phyloP scores from a whole-genome alignment of 2,888 invertebrate species.

The Physocephala rufipes region DNA sequence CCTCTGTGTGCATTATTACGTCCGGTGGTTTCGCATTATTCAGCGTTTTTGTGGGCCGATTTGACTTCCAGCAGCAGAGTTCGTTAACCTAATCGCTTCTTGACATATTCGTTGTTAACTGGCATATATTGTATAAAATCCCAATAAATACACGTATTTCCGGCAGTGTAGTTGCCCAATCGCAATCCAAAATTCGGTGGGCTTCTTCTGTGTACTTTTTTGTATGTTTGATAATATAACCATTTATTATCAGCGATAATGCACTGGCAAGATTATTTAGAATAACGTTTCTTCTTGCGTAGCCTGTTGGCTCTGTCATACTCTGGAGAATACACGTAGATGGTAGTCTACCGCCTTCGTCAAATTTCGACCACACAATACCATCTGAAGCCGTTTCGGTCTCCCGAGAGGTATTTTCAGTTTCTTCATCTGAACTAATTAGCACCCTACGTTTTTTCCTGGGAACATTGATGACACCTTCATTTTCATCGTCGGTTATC shows the following conservation, averaged over 20 bases:
- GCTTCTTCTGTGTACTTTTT: conserved; percentile 6
- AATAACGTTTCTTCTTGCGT: conserved; percentile 26
- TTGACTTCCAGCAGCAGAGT: too few species aligned
- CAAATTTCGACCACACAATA: conserved; percentile 30
- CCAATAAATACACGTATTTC: conserved; percentile 18
- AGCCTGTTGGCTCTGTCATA: conserved; percentile 21
- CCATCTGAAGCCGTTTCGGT: conserved; percentile 24
- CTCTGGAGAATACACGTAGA: conserved; percentile 33
- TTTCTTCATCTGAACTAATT: conserved; percentile 29
- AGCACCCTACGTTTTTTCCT: conserved; percentile 30
- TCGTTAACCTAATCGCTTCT: neutral
- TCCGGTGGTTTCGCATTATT: too few species aligned
- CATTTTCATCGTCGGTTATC: too few species aligned
- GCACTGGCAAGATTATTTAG: conserved; percentile 21
- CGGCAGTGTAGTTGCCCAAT: neutral
- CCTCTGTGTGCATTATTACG: too few species aligned
- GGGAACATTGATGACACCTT: conserved; percentile 27
- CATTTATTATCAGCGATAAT: conserved; percentile 17
- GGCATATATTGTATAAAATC: conserved; percentile 22
- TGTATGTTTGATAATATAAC: conserved; percentile 16
- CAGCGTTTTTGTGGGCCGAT: too few species aligned
- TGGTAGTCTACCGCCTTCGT: conserved; percentile 27
- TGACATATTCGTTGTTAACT: conserved; percentile 10
- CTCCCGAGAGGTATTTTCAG: conserved; percentile 29
- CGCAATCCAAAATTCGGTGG: neutral